Percentiles rank a stretch among this genome's conserved stretches.
These are phyloP conservation scores for Enteromius thamalakanensis DNA, from an alignment of 2,797 vertebrate genomes.

Conservation along the genomic window DNA sequence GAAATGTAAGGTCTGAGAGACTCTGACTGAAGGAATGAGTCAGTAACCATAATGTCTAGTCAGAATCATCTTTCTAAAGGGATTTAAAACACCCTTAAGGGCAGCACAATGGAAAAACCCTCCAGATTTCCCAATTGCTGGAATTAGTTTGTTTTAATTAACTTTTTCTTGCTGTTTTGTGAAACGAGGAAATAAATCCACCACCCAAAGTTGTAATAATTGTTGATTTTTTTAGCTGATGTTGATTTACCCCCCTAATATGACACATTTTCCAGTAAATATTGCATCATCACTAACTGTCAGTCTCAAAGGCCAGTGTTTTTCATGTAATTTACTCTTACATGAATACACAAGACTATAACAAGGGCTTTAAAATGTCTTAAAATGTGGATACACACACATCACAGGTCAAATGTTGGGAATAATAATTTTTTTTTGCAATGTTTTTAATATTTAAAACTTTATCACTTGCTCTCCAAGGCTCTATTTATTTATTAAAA, in stretches of 20 bases:
- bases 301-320: conserved; percentile 2
- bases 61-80: not conserved
- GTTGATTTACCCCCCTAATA: not conserved
- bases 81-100: not conserved
- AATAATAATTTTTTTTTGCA: too few relatives aligned
- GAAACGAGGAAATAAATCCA: not conserved
- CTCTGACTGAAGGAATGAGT: conserved; percentile 13
- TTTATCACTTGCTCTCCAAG: not conserved
- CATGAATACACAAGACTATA: too few relatives aligned
- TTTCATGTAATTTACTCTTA: not conserved
- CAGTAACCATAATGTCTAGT: conserved; percentile 10
- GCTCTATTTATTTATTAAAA: not conserved
- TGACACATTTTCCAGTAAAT: conserved; percentile 40
- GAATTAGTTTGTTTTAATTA: conserved; percentile 5
- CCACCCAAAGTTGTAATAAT: not conserved
- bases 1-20: conserved; percentile 2
- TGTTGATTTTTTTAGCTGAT: conserved; percentile 27
- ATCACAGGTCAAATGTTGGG: not conserved
- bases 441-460: not conserved
- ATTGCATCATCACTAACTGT: conserved; percentile 18
- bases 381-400: not conserved
- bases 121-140: not conserved
- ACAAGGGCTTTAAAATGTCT: not conserved
- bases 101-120: conserved; percentile 12
- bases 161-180: not conserved